These are phyloP conservation scores for Nycteola revayana DNA, from an alignment of 2,888 invertebrate genomes.

Conservation along the genomic window DNA sequence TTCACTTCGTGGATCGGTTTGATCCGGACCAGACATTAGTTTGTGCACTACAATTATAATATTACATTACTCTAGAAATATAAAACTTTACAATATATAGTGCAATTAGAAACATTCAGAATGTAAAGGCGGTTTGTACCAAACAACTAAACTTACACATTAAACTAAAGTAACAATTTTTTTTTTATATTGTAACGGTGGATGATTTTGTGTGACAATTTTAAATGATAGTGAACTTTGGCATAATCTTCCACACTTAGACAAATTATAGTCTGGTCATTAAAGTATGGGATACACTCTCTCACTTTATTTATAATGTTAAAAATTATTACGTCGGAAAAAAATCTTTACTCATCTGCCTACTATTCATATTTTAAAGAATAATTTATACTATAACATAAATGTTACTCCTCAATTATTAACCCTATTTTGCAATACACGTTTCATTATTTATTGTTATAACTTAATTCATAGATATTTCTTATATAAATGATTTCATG, in stretches of 20 bases:
- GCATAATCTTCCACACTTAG: slow-evolving; percentile 33
- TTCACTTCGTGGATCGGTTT: slow-evolving; percentile 13
- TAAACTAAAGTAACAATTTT: slow-evolving; percentile 26
- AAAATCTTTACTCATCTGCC: too few relatives aligned
- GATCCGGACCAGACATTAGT: slow-evolving; percentile 38
- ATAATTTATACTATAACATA: too few relatives aligned
- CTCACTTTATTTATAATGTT: too few relatives aligned
- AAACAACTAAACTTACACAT: slow-evolving; percentile 37
- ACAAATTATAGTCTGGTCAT: too few relatives aligned
- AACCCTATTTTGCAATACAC: too few relatives aligned
- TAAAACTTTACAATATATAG: slow-evolving; percentile 55
- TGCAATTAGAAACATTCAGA: slow-evolving; percentile 42
- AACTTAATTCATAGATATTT: too few relatives aligned
- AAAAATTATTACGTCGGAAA: too few relatives aligned
- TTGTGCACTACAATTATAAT: slow-evolving; percentile 68
- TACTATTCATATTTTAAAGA: too few relatives aligned
- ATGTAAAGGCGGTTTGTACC: slow-evolving; percentile 46
- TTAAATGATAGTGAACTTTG: slow-evolving; percentile 33
- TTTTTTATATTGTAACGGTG: slow-evolving; percentile 29
- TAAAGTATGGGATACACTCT: too few relatives aligned
- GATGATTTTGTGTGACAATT: slow-evolving; percentile 24
- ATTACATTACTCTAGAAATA: slow-evolving; percentile 58
- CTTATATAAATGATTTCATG: too few relatives aligned
- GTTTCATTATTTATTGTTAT: too few relatives aligned
- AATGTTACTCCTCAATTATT: too few relatives aligned